Evolutionary conservation across 2,113 vertebrate genomes (phyloP).

Genomic region (Hyperoodon ampullatus): DNA sequence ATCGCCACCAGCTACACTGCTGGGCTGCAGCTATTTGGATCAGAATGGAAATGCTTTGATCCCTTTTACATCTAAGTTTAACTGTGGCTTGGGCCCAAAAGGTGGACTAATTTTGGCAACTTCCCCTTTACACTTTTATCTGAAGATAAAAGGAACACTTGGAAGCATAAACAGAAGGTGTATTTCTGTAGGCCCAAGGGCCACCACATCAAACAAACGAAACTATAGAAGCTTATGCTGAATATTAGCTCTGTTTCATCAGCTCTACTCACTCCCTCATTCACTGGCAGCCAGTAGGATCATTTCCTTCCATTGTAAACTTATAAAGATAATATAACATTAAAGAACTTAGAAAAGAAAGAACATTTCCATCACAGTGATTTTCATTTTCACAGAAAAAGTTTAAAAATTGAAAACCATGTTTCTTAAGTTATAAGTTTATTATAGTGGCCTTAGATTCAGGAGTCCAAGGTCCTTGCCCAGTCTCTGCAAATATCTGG

Average conservation of each 20-base stretch:
- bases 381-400: neutral
- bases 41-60: slow-evolving; percentile 78
- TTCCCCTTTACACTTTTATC: slow-evolving; percentile 75
- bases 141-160: slow-evolving; percentile 75
- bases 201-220: slow-evolving; percentile 17
- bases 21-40: slow-evolving; percentile 46
- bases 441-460: neutral
- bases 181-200: slow-evolving; percentile 28
- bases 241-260: neutral
- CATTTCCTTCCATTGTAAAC: slow-evolving; percentile 1
- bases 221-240: neutral
- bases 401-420: neutral
- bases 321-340: neutral
- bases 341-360: slow-evolving; percentile 12
- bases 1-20: neutral
- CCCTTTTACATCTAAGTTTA: slow-evolving; percentile 74
- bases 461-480: neutral
- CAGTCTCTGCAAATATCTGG: neutral
- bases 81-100: slow-evolving; percentile 72
- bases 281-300: neutral
- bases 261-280: neutral
- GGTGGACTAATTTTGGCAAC: slow-evolving; percentile 77
- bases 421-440: neutral
- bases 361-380: neutral
- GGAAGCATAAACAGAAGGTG: slow-evolving; percentile 75